Evolutionary conservation across 2,113 vertebrate species (phyloP), one percentile per base, ranked within the genome.

Genomic region (Isurus oxyrinchus): DNA sequence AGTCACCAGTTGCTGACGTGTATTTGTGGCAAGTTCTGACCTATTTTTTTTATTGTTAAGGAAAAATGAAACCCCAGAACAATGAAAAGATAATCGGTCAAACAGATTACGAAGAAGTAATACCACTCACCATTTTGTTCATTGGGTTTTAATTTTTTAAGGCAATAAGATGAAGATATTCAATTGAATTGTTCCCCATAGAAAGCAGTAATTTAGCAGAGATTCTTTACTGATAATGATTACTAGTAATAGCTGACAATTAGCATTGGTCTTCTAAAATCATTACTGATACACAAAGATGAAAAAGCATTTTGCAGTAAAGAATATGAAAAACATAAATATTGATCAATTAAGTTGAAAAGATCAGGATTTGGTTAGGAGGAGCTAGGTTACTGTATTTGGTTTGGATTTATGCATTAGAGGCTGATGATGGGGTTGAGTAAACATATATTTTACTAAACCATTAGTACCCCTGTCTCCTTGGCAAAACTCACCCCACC

Each of bases 51-150:
- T 61, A 49, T 23, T 63, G 90, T 94, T 94, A 40, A 40, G 90
- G 90, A 94, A 94, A 84, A 63, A 94, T 94, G 63, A 94, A 94
- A 94, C 61, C 90, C 59, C 59, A 44, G 35, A 63, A n/a, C 35
- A 8, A 94, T 94, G 59, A 94, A 93, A 93, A 94, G 59, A 94
- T 94, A 94, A 94, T 94, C 40, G 90, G 61, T n/a, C 59, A 61
- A 31, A n/a, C 31, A 35, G 55, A 93, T 93, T 93, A 93, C 19
- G 25, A 16, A 94, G 25, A 16, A 94, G 35, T 23, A 63, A 63
- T 66, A 94, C n/a, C 66, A 35, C 61, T 94, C 35, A 10, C 90
- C 61, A 63, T 40, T 94, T 94, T 94, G 59, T 63, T 94, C 35
- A 94, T 21, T 66, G 59, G n/a, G 35, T 40, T 40, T 94, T 94